A percentile compares a stretch with the other conserved stretches of the same genome.
Evolutionary conservation across 1,140 invertebrate genomes (phyloP).

Genomic region (Dreissena rostriformis): DNA sequence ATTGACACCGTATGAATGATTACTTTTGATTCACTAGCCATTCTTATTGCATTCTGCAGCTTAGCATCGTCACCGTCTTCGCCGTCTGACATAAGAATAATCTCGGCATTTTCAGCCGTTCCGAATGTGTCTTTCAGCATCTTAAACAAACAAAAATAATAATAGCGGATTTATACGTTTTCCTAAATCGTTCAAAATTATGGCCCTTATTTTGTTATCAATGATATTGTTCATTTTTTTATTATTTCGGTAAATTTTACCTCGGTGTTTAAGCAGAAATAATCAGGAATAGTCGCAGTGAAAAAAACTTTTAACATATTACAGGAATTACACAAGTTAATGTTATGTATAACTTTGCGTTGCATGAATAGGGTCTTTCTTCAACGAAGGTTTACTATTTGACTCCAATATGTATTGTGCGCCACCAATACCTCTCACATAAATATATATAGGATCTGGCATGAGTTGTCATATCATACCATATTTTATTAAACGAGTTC

Average conservation of each 20-base stretch:
- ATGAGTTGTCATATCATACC: no score
- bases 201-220: not conserved
- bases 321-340: no score
- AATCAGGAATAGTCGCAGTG: no score
- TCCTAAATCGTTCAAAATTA: not conserved
- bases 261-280: not conserved
- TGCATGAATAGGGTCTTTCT: no score
- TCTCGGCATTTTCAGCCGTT: not conserved
- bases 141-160: not conserved
- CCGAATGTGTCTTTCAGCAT: not conserved
- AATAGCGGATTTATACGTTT: no score
- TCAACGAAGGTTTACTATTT: no score
- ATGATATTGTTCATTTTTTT: not conserved
- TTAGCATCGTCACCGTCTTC: not conserved
- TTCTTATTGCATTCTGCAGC: not conserved
- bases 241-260: not conserved
- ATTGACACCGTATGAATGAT: slow-evolving; percentile 19
- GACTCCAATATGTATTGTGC: no score
- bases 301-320: no score
- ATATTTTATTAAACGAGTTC: no score
- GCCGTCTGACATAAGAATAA: not conserved
- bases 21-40: slow-evolving; percentile 3
- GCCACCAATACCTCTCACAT: no score
- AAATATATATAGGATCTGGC: no score
- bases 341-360: no score